Evolutionary conservation across 1,140 invertebrate species (phyloP).

Genomic region (Cydia pomonella): DNA sequence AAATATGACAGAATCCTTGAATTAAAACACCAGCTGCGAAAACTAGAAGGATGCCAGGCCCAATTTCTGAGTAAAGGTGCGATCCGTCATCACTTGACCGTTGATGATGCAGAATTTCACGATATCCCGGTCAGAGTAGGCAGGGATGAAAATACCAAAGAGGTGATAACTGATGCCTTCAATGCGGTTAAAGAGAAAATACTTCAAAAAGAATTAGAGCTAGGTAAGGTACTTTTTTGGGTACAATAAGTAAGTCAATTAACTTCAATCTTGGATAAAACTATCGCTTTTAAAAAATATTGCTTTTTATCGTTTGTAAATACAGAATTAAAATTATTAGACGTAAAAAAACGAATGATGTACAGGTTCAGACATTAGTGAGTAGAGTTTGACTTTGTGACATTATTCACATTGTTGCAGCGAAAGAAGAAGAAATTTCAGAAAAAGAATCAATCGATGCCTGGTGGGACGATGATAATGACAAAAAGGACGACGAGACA

Average conservation of each 20-base stretch:
- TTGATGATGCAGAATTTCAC: conserved; percentile 49
- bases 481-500: conserved; percentile 9
- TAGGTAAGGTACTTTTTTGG: not conserved
- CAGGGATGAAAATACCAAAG: conserved; percentile 43
- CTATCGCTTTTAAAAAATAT: no score
- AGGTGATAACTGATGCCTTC: conserved; percentile 45
- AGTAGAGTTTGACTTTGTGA: no score
- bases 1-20: conserved; percentile 52
- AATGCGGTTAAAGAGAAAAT: conserved; percentile 44
- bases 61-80: conserved; percentile 51
- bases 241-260: no score
- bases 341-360: no score
- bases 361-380: no score
- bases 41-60: conserved; percentile 50
- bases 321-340: no score
- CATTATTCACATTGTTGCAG: not conserved
- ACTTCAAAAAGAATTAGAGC: conserved; percentile 34
- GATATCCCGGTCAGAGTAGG: conserved; percentile 40
- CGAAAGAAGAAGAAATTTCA: conserved; percentile 23
- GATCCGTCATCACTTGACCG: conserved; percentile 46
- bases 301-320: no score
- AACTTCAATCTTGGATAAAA: no score
- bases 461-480: conserved; percentile 45
- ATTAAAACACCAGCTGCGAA: conserved; percentile 53
- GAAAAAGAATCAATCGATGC: conserved; percentile 26